These are phyloP conservation scores for Brachionus angularis DNA, from an alignment of 1,140 invertebrate species.

Conservation along the genomic window DNA sequence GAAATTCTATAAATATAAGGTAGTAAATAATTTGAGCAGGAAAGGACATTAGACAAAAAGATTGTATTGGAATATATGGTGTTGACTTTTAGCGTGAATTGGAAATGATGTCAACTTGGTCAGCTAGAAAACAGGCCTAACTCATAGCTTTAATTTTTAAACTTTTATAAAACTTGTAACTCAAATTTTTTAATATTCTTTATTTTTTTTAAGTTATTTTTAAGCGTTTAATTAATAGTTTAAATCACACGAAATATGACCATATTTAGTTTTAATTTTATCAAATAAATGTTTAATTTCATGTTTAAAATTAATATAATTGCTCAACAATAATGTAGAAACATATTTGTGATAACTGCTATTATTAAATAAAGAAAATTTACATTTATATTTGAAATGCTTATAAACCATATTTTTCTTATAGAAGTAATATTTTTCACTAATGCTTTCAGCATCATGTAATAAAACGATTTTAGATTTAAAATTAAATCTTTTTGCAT, in stretches of 20 bases:
- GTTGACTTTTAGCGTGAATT: too few species aligned
- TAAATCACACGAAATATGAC: conserved; percentile 19
- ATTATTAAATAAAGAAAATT: conserved; percentile 30
- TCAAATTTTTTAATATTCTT: too few species aligned
- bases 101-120: too few species aligned
- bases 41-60: too few species aligned
- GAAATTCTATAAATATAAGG: too few species aligned
- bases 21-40: too few species aligned
- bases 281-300: neutral
- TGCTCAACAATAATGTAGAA: conserved; percentile 31
- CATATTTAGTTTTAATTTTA: conserved; percentile 7
- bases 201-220: too few species aligned
- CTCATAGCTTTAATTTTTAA: too few species aligned
- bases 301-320: neutral
- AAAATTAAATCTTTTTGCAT: neutral
- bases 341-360: neutral
- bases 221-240: too few species aligned
- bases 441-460: conserved; percentile 21
- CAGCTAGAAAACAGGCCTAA: too few species aligned
- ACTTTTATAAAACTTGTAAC: too few species aligned
- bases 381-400: conserved; percentile 18
- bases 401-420: neutral
- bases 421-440: conserved; percentile 2
- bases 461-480: conserved; percentile 14
- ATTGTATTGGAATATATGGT: too few species aligned